Evolutionary conservation across 1,140 invertebrate genomes (phyloP), one percentile per base, ranked within the genome.

Genomic region (Sarcophaga peregrina): DNA sequence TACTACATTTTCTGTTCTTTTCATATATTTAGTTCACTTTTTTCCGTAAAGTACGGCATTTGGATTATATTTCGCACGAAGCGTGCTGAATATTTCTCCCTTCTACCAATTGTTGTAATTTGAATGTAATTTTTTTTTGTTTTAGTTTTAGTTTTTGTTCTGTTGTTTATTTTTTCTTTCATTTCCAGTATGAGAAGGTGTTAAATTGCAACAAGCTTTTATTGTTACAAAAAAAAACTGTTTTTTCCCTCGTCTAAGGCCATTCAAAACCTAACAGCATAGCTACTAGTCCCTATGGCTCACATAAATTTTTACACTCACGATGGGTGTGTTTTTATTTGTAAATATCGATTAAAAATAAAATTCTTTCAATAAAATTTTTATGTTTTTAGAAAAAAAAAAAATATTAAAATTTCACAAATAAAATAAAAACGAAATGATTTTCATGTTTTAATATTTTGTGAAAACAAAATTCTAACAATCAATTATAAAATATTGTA

Each of bases 201-300:
- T 78, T 78, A 78, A 78, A 78, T 78, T 78, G 75, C 75, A 78
- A 78, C 75, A 78, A 78, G 46, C 10, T 78, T 78, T 78, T 52
- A 17, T 5, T 20, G 25, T 37, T 37, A 4, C 1, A 37, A 37
- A 37, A 37, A 37, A 37, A 37, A 37, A 37, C 4, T 37, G 1
- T 37, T 37, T 37, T 37, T 37, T 37, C 25, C 25, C 25, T 37
- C 25, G 25, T 37, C 25, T 68, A 20, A 68, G 62, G 62, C 62
- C 54, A 58, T 58, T n/a, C 25, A 37, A 37, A 13, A n/a, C 54
- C 54, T n/a, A 13, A 58, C 54, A 58, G 25, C 25, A 37, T 37
- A 37, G 25, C 25, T 37, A n/a, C n/a, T n/a, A n/a, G n/a, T 4
- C 25, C 25, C 4, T 37, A 37, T 37, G 25, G 25, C 25, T 37